These are phyloP conservation scores for Drosophila mayaguana DNA, from an alignment of 2,888 invertebrate genomes.

Conservation along the genomic window DNA sequence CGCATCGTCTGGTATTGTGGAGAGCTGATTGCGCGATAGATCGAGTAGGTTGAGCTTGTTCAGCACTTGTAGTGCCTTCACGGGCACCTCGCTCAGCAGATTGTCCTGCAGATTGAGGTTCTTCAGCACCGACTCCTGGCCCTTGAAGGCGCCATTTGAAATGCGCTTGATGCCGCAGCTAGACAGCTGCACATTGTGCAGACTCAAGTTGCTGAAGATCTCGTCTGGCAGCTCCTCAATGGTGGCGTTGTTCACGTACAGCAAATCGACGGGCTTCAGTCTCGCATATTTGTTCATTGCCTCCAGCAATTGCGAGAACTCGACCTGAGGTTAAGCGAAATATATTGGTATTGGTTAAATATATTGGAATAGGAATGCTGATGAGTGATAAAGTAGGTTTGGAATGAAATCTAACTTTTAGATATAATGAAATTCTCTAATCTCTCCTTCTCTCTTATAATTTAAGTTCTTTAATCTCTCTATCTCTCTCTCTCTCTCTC, in stretches of 20 bases:
- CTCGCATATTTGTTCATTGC: slow-evolving; percentile 90
- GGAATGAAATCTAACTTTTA: too few relatives aligned
- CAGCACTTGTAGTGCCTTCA: slow-evolving; percentile 89
- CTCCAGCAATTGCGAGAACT: slow-evolving; percentile 90
- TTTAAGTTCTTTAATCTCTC: slow-evolving; percentile 36
- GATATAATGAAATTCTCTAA: too few relatives aligned
- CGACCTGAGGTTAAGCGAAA: slow-evolving; percentile 86
- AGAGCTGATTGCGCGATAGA: slow-evolving; percentile 92
- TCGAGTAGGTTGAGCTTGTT: slow-evolving; percentile 92
- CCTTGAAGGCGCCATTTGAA: slow-evolving; percentile 91
- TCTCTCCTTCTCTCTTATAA: too few relatives aligned
- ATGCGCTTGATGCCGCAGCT: slow-evolving; percentile 91
- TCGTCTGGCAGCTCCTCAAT: slow-evolving; percentile 89
- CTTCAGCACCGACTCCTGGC: slow-evolving; percentile 92
- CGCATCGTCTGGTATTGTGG: slow-evolving; percentile 90
- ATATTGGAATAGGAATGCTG: neutral
- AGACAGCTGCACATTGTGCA: slow-evolving; percentile 94
- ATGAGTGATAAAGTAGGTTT: too few relatives aligned
- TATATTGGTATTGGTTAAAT: neutral
- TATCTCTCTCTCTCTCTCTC: too few relatives aligned
- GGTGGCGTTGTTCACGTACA: slow-evolving; percentile 95
- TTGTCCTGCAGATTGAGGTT: slow-evolving; percentile 95
- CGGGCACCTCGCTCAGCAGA: slow-evolving; percentile 91
- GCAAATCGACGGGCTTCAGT: slow-evolving; percentile 90
- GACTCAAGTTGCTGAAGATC: slow-evolving; percentile 89